These are phyloP conservation scores for Andrena camellia DNA, from an alignment of 2,888 invertebrate genomes.

Conservation along the genomic window DNA sequence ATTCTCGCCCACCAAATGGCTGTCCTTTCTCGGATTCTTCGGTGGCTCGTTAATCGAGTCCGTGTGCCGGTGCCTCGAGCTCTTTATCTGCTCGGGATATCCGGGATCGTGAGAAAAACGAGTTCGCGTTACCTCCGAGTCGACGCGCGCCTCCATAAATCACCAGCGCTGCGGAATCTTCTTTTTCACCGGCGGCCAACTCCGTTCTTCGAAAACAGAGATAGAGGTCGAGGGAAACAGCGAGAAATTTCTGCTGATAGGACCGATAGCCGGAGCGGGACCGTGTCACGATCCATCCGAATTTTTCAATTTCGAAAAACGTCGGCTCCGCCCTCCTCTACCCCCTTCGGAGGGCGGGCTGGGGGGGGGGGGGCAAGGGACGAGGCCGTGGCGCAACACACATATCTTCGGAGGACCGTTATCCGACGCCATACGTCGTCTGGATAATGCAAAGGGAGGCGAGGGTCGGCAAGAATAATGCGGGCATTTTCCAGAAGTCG, in stretches of 20 bases:
- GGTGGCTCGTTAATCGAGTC: conserved; percentile 62
- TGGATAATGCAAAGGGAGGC: conserved; percentile 68
- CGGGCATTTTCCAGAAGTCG: conserved; percentile 70
- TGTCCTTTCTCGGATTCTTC: conserved; percentile 61
- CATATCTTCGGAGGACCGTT: conserved; percentile 62
- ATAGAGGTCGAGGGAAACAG: not conserved
- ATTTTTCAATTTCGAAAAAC: conserved; percentile 31
- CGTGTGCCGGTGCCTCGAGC: conserved; percentile 19
- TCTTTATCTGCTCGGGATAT: conserved; percentile 63
- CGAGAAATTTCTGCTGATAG: conserved; percentile 20
- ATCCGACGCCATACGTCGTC: conserved; percentile 68
- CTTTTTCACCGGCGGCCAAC: not conserved
- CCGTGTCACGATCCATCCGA: not conserved
- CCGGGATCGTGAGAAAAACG: conserved; percentile 25
- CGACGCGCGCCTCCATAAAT: conserved; percentile 36
- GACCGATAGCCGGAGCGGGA: not conserved
- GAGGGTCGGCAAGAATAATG: conserved; percentile 74
- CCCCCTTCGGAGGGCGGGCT: too few species aligned
- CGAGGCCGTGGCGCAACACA: conserved; percentile 35
- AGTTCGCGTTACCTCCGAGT: conserved; percentile 17
- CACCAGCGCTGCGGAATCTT: conserved; percentile 7
- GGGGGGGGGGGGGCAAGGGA: not conserved
- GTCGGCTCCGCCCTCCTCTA: not conserved
- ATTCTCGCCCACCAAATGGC: conserved; percentile 68
- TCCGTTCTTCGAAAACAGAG: not conserved